phyloP scores from a whole-genome alignment of 2,113 vertebrate species.

The Natator depressus region DNA sequence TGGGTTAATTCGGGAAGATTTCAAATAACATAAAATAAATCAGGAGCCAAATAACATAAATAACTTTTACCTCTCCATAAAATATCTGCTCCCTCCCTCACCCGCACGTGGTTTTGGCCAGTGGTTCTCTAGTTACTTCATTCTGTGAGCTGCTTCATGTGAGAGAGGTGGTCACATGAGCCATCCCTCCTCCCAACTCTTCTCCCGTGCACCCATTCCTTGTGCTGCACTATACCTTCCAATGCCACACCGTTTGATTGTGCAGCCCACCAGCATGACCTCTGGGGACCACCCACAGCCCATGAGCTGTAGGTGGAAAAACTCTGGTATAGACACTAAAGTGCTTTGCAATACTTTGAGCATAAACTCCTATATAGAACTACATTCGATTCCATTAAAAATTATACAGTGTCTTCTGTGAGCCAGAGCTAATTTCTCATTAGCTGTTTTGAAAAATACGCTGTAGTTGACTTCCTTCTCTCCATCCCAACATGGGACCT shows the following conservation, averaged over 20 bases:
- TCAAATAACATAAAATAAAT: neutral
- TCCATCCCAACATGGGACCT: neutral
- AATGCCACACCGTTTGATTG: slow-evolving; percentile 37
- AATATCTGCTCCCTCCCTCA: slow-evolving; percentile 44
- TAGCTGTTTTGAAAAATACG: slow-evolving; percentile 8
- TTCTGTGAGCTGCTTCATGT: slow-evolving; percentile 54
- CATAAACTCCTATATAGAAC: slow-evolving; percentile 9
- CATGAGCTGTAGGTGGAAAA: neutral
- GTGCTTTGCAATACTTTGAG: slow-evolving; percentile 1
- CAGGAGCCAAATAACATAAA: neutral
- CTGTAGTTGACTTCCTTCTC: neutral
- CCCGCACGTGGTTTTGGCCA: slow-evolving; percentile 37
- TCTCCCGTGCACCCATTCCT: slow-evolving; percentile 37
- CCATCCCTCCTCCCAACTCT: slow-evolving; percentile 53
- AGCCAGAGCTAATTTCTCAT: slow-evolving; percentile 31
- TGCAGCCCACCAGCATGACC: slow-evolving; percentile 50
- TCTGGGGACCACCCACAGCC: slow-evolving; percentile 62
- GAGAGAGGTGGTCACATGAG: slow-evolving; percentile 66
- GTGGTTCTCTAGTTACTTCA: slow-evolving; percentile 59
- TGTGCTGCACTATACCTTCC: slow-evolving; percentile 13
- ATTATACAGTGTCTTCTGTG: neutral
- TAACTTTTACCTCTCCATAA: slow-evolving; percentile 25
- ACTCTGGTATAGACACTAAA: slow-evolving; percentile 24
- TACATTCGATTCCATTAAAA: slow-evolving; percentile 37
- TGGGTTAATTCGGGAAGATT: neutral